Evolutionary conservation across 2,113 vertebrate species (phyloP), one percentile per base, ranked within the genome.

Genomic region (Progne subis): DNA sequence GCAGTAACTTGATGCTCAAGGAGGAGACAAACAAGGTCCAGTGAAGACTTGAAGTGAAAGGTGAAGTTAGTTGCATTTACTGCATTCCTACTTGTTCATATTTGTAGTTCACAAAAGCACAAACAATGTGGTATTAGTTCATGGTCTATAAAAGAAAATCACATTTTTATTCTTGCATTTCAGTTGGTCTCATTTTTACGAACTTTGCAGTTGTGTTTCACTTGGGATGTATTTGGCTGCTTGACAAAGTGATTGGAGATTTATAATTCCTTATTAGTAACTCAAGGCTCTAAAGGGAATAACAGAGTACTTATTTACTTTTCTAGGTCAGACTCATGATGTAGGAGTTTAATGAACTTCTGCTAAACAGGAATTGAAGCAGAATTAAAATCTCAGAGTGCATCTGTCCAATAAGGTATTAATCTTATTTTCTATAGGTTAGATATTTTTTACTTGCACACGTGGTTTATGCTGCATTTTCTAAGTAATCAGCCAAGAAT

Each of bases 231-330:
- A 65, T 90, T 97, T 96, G 94, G 70, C 96, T 96, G 81, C 90
- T 91, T 95, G 88, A 80, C 95, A 96, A 95, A 96, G 53, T 94
- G 75, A 97, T 93, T 94, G 82, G 86, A 97, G 92, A 97, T 95
- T 97, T 97, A 87, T 94, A 94, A 97, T 97, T 95, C 91, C 82
- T 96, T 96, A 90, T 94, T 96, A 85, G 91, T 97, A 96, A 91
- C 95, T 93, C 94, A 74, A 67, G 80, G 50, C 77, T 96, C 94
- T 92, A 70, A 94, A 91, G 94, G 79, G 81, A 97, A 86, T 93
- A 91, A 50, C 86, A 88, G 82, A 96, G 92, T 87, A 86, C 70
- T 96, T 96, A 96, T 91, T 94, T 95, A 94, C 97, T 95, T 93
- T 95, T 91, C 94, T 87, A 90, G 93, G 81, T 95, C 88, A 96